phyloP scores from a whole-genome alignment of 2,888 invertebrate genomes.

The Cephalotes varians region DNA sequence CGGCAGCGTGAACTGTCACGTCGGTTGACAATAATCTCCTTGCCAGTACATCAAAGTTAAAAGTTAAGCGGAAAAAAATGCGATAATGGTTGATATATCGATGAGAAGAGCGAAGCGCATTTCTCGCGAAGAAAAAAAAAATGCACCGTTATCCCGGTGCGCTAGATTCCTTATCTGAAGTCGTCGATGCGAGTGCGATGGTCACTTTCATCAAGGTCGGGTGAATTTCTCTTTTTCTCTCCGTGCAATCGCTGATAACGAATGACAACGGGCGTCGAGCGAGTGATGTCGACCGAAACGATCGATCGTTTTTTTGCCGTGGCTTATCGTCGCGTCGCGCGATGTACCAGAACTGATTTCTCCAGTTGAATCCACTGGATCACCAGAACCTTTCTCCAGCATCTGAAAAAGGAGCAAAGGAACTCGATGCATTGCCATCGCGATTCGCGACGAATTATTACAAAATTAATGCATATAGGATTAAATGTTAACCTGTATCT shows the following conservation, averaged over 20 bases:
- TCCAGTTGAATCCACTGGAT: slow-evolving; percentile 39
- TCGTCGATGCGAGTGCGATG: slow-evolving; percentile 1
- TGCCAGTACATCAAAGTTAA: neutral
- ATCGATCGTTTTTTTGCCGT: slow-evolving; percentile 36
- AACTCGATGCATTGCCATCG: neutral
- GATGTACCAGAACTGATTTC: slow-evolving; percentile 64
- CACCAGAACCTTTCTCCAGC: slow-evolving; percentile 39
- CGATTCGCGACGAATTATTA: neutral
- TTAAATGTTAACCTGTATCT: neutral
- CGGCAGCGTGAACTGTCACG: neutral
- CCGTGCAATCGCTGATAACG: slow-evolving; percentile 64
- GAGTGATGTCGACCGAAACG: slow-evolving; percentile 41
- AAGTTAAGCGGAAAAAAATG: neutral
- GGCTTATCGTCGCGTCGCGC: slow-evolving; percentile 21
- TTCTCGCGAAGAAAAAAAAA: slow-evolving; percentile 66
- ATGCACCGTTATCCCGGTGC: slow-evolving; percentile 38
- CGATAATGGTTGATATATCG: neutral
- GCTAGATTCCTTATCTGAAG: slow-evolving; percentile 59
- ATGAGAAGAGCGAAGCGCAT: neutral
- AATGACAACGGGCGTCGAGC: slow-evolving; percentile 36
- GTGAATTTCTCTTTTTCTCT: slow-evolving; percentile 67
- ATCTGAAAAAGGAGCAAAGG: neutral
- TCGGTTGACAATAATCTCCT: neutral
- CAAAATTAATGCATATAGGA: neutral
- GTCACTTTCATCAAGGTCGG: slow-evolving; percentile 68